Evolutionary conservation across 2,888 invertebrate genomes (phyloP), one percentile per base, ranked within the genome.

Genomic region (Drosophila testacea): DNA sequence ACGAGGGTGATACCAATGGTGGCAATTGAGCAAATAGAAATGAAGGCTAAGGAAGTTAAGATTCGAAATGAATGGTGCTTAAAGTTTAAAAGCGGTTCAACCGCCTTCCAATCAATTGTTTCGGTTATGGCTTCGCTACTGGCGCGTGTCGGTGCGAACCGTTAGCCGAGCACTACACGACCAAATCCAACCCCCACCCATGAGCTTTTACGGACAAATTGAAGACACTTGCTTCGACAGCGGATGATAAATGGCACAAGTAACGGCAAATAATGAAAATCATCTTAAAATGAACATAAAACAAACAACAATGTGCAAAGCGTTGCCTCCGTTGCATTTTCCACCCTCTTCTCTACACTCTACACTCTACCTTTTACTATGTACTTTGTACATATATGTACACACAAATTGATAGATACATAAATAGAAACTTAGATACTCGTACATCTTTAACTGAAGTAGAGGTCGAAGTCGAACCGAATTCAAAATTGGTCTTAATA

Each of bases 241-340:
- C 39, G 16, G 34, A 74, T 74, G 71, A 74, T 70, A 66, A 74
- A 75, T 74, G 52, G 13, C 44, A 0, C 30, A 60, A 56, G 28
- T 44, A 69, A 56, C 36, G 16, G 11, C 39, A 48, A 41, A 52
- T 73, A 63, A 63, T 41, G 59, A 63, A 60, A 69, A 59, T 55
- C 54, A 54, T 55, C 50, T 62, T 2, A 38, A 47, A 57, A 47
- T 13, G 38, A 54, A 54, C 44, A 66, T 10, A 36, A 48, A 57
- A 50, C 27, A 50, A 59, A 28, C 39, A 38, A 32, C 28, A 62
- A 41, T 65, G 44, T 65, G 50, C 50, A 46, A 16, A 56, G 27
- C 30, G 44, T 30, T 46, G 9, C 32, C n/a, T 41, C 13, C n/a
- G n/a, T 38, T 42, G 42, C 27, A 44, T 16, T 13, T n/a, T 38